Evolutionary conservation across 1,140 invertebrate species (phyloP), one percentile per base, ranked within the genome.

Genomic region (Bicyclus anynana): DNA sequence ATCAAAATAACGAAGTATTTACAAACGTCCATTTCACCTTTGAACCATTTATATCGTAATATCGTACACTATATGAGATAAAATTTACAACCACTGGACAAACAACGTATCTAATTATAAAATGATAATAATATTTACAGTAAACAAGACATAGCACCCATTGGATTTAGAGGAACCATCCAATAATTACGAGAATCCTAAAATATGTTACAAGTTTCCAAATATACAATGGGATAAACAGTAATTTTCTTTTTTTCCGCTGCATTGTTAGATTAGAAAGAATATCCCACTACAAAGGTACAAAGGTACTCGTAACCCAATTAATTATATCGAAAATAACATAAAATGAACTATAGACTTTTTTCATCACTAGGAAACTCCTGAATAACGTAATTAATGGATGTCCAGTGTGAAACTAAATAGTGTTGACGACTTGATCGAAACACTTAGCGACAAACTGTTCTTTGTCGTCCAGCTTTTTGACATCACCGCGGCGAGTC

Each of bases 371-470:
- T n/a, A n/a, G n/a, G n/a, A n/a, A n/a, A n/a, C n/a, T 23, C 23
- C 10, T 33, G 29, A n/a, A n/a, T 12, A 12, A 33, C 7, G 1
- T 33, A 33, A 33, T 33, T 33, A 33, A 33, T 12, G 29, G 29
- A 33, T 33, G 29, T 7, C 10, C 29, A 4, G n/a, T 33, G n/a
- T 12, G 20, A 14, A 40, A 46, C 48, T 82, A 89, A 38, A 86
- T 67, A 35, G 87, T 89, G 59, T 90, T 90, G 21, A 90, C 85
- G 42, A 89, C 85, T 77, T 90, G 87, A 55, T 89, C 84, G 59
- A 90, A 89, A 65, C 87, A 90, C 61, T 87, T 89, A 0, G 89
- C 87, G 12, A 90, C 84, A 67, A 90, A 89, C 53, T 89, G 87
- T 76, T 90, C 89, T 57, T 83, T 89, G 6, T 89, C 87, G 53